A percentile compares a stretch with the other conserved stretches of the same genome.
These are phyloP conservation scores for Hippopotamyrus pictus DNA, from an alignment of 2,797 vertebrate genomes.

Conservation along the genomic window DNA sequence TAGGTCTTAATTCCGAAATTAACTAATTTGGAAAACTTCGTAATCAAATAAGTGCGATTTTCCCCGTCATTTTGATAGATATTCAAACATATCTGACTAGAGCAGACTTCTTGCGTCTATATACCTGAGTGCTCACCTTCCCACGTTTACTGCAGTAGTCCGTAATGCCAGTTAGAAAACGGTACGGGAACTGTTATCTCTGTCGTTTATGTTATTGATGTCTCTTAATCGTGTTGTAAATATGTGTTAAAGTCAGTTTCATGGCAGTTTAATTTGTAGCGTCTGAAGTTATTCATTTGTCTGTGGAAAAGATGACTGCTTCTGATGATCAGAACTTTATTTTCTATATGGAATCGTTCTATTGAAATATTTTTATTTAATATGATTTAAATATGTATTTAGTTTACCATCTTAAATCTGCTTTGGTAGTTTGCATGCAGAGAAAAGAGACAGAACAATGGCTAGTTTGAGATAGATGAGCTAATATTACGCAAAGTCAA, in stretches of 20 bases:
- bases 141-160: neutral
- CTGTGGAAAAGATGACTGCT: neutral
- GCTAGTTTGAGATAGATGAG: neutral
- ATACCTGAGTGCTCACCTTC: neutral
- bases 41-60: slow-evolving; percentile 65
- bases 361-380: neutral
- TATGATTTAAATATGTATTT: neutral
- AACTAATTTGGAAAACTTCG: slow-evolving; percentile 43
- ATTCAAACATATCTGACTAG: slow-evolving; percentile 37
- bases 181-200: neutral
- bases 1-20: neutral
- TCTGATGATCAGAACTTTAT: neutral
- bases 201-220: neutral
- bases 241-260: neutral
- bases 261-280: neutral
- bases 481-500: neutral
- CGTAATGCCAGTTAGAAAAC: neutral
- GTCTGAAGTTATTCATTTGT: neutral
- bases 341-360: neutral
- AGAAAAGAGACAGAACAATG: neutral
- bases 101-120: slow-evolving; percentile 24
- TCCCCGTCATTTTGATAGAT: slow-evolving; percentile 40
- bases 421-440: neutral
- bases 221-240: neutral
- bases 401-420: neutral